Base-by-base conservation (phyloP, 92 coral and sea anemone species). In the Heliopora coerulea region DNA sequence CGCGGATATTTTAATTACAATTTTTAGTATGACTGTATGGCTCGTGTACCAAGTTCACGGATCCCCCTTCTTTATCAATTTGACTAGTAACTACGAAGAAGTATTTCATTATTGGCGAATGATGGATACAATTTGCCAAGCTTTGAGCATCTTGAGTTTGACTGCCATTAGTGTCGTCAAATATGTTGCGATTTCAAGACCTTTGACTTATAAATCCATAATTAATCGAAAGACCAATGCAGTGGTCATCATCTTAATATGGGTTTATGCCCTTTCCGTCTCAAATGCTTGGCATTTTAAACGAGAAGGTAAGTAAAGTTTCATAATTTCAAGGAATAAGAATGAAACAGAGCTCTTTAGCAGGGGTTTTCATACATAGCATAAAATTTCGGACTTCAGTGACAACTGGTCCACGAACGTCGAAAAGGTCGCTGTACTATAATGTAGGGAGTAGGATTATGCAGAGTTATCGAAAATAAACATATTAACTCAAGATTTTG, bases 21-120 rank as follows among this genome's bases (percentile, higher is more conserved):
- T 86, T 9, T 83, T 91, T n/a, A 91, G 97, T 21, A 91, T 91
- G 97, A 90, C 91, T 3, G 85, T 91, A 14, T 91, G 96, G 91
- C 79, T 87, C 44, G 27, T 84, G 1, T 86, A 80, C 75, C 86
- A 89, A 64, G 42, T 91, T 27, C 85, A 83, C 19, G 89, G 61
- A 14, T 60, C 82, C 8, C 60, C 72, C 6, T n/a, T 59, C 30
- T 21, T 34, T 7, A 65, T 73, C 1, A 21, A 69, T 25, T 83
- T 91, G 23, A 91, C 95, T 0, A 62, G 3, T 8, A 66, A 14
- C 58, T 17, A 6, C 58, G 17, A 5, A 23, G 7, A 58, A 18
- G 85, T 88, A 32, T 50, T 90, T 25, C 10, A 9, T 13, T 80
- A 84, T 24, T 91, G 97, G 97, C 75, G 80, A 0, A 85, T 76